phyloP scores from a whole-genome alignment of 1,140 invertebrate genomes.

The Brachystomella parvula region DNA sequence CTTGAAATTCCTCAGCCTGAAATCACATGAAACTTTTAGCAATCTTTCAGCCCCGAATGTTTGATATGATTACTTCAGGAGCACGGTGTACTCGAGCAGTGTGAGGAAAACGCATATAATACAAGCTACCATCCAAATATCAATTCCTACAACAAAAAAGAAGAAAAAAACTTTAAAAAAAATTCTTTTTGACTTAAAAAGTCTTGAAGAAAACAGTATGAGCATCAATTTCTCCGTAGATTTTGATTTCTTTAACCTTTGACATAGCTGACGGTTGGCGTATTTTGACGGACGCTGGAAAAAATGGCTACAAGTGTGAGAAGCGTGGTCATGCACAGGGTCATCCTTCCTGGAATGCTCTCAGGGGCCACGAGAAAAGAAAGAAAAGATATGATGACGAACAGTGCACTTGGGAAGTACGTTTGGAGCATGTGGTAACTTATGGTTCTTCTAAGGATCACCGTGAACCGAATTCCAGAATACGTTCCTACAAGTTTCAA shows the following conservation, averaged over 20 bases:
- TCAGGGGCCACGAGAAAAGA: conserved; percentile 57
- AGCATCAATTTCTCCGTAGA: too few species aligned
- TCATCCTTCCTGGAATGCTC: conserved; percentile 51
- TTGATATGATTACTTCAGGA: conserved; percentile 42
- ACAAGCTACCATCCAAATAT: conserved; percentile 63
- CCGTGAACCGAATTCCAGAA: conserved; percentile 24
- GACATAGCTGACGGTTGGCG: conserved; percentile 53
- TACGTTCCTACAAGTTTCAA: conserved; percentile 6
- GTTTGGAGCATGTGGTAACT: conserved; percentile 53
- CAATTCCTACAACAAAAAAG: conserved; percentile 41
- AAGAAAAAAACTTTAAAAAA: not conserved
- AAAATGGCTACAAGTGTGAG: conserved; percentile 56
- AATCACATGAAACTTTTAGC: not conserved
- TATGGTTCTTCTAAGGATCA: conserved; percentile 52
- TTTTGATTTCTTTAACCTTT: too few species aligned
- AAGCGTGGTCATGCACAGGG: conserved; percentile 53
- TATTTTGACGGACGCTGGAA: conserved; percentile 55
- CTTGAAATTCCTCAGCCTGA: not conserved
- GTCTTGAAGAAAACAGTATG: too few species aligned
- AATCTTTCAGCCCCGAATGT: not conserved
- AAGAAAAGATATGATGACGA: conserved; percentile 58
- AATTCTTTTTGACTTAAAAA: not conserved
- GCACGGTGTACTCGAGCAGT: conserved; percentile 61
- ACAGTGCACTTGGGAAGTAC: conserved; percentile 54
- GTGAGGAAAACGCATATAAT: conserved; percentile 62